A percentile compares a stretch with the other conserved stretches of the same genome.
Evolutionary conservation across 2,888 invertebrate genomes (phyloP).

Genomic region (Labia minor): DNA sequence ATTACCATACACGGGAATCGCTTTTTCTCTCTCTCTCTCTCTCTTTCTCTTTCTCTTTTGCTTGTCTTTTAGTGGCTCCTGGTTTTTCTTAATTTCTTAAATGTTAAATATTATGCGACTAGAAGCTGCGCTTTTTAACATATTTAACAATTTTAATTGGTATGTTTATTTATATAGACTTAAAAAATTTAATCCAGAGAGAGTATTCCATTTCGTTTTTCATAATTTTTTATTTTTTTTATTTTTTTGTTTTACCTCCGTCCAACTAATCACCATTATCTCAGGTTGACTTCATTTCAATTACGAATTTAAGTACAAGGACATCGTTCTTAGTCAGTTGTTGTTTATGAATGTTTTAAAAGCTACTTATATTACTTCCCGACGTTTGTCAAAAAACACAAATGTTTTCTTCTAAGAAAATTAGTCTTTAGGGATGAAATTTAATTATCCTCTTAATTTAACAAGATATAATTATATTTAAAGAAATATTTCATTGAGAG

Average conservation of each 20-base stretch:
- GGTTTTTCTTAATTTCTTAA: constrained; percentile 1
- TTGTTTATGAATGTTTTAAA: constrained; percentile 13
- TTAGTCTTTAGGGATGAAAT: no score
- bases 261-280: neutral
- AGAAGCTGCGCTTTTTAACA: neutral
- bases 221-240: no score
- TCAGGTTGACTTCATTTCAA: neutral
- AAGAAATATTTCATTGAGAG: neutral
- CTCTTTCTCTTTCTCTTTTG: neutral
- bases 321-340: neutral
- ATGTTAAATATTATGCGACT: neutral
- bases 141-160: constrained; percentile 1
- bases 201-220: no score
- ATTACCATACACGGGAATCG: neutral
- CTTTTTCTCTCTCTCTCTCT: no score
- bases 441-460: neutral
- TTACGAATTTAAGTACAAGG: neutral
- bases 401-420: neutral
- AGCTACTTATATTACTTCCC: neutral
- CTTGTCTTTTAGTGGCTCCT: neutral
- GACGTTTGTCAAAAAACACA: neutral
- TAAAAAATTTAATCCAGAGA: neutral
- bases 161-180: neutral
- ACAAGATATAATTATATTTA: neutral
- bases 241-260: neutral